A percentile compares a stretch with the other conserved stretches of the same genome.
These are phyloP conservation scores for Sciurus niger DNA, from an alignment of 2,113 vertebrate genomes.

Conservation along the genomic window DNA sequence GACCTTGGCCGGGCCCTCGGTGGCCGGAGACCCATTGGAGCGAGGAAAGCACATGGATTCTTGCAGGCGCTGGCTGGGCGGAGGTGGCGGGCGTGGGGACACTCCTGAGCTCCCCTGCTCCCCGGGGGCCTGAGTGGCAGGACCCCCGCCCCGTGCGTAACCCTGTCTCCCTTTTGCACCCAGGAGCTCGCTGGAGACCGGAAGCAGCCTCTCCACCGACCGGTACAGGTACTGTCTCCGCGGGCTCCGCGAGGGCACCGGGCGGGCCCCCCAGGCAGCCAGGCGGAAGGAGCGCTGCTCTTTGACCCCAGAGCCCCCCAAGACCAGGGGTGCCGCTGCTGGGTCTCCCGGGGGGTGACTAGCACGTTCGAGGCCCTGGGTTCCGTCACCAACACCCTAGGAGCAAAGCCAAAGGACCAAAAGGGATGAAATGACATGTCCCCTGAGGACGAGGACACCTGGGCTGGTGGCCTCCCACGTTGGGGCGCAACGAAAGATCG, in stretches of 20 bases:
- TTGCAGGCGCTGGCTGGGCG: neutral
- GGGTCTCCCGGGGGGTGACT: neutral
- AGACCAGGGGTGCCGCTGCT: neutral
- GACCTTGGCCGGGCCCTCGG: no score
- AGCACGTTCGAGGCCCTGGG: no score
- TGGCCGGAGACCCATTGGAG: no score
- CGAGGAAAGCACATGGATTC: slow-evolving; percentile 48
- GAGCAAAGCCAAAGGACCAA: no score
- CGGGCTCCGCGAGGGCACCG: no score
- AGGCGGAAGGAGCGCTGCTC: no score
- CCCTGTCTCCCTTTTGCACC: slow-evolving; percentile 85
- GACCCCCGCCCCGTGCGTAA: slow-evolving; percentile 33
- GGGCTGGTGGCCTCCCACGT: no score
- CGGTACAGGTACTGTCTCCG: slow-evolving; percentile 82
- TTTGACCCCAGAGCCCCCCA: neutral
- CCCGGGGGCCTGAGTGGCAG: fast-evolving
- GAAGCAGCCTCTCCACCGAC: slow-evolving; percentile 88
- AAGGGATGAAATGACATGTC: no score
- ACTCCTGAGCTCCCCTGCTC: neutral
- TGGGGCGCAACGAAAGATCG: no score
- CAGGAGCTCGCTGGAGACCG: slow-evolving; percentile 89
- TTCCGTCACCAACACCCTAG: no score
- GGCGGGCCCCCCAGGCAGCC: no score
- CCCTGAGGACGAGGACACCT: neutral
- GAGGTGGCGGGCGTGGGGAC: neutral